Evolutionary conservation across 35 echinoderm and acorn worm species (phyloP), one percentile per base, ranked within the genome.

Genomic region (Lytechinus pictus): DNA sequence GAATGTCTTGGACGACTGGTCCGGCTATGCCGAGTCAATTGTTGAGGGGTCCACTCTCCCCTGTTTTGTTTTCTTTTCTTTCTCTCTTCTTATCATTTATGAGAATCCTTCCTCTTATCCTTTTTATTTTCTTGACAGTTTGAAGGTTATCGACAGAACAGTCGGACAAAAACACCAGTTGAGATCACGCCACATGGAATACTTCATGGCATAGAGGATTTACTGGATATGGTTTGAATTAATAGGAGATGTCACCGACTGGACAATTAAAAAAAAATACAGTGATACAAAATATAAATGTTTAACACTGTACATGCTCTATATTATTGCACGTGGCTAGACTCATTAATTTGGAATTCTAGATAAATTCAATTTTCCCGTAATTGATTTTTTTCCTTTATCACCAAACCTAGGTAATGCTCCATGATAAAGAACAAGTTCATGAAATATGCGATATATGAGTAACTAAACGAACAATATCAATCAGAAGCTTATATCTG

Each of bases 1-100:
- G 61, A 71, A 71, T 71, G 61, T 71, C 61, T 71, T 71, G 61
- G 61, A 71, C 61, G 61, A 71, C 61, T 71, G 61, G 61, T 71
- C 61, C 19, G 61, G 61, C 61, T 71, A 71, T 71, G 61, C 61
- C 2, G 14, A 71, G 16, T 71, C 14, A 13, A 71, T 71, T 71
- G 61, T 71, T 24, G 61, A 71, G 5, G 61, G 13, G 24, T 71
- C 61, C 61, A 71, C 61, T 71, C 61, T 71, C 61, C 11, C 61
- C 14, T 24, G 14, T 71, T 21, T 71, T 24, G 14, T 71, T 21
- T 71, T 16, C 11, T 24, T 71, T 21, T 58, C 56, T 58, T 58
- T 58, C 56, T 58, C 33, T 44, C 9, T 71, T 71, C 61, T 71
- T 71, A 71, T 24, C 61, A 71, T 71, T 71, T 71, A 71, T 71